Conservation (phyloP, 1,140 invertebrate genomes). For the Palaemon carinicauda region DNA sequence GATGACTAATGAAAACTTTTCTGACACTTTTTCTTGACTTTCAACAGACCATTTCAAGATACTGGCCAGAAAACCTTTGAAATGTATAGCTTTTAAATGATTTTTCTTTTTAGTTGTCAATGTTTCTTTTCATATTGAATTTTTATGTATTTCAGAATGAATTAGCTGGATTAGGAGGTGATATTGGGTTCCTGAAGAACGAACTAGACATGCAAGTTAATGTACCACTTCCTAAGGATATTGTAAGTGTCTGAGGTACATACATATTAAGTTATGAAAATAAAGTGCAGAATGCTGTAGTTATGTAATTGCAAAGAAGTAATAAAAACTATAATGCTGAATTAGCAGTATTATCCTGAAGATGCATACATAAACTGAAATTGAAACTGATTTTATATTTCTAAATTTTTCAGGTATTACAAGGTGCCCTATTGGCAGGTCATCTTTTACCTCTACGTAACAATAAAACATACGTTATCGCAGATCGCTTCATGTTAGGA, state of each 20-base stretch:
- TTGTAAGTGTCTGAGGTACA: slow-evolving; percentile 68
- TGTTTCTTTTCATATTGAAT: neutral
- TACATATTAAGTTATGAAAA: neutral
- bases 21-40: too few species aligned
- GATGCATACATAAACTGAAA: neutral
- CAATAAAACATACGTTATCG: slow-evolving; percentile 69
- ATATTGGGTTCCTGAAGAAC: slow-evolving; percentile 85
- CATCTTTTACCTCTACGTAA: slow-evolving; percentile 71
- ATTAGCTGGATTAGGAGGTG: slow-evolving; percentile 86
- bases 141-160: slow-evolving; percentile 66
- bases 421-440: slow-evolving; percentile 76
- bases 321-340: slow-evolving; percentile 13
- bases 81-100: too few species aligned
- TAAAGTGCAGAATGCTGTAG: neutral
- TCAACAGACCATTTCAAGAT: too few species aligned
- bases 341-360: slow-evolving; percentile 10
- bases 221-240: slow-evolving; percentile 71
- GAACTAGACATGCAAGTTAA: slow-evolving; percentile 83
- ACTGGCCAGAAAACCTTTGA: slow-evolving; percentile 66
- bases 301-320: slow-evolving; percentile 35
- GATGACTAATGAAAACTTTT: too few species aligned
- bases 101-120: too few species aligned
- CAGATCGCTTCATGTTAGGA: slow-evolving; percentile 85
- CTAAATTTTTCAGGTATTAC: slow-evolving; percentile 73
- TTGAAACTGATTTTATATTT: neutral